These are phyloP conservation scores for Tetranychus urticae DNA, from an alignment of 1,140 invertebrate species.

Conservation along the genomic window DNA sequence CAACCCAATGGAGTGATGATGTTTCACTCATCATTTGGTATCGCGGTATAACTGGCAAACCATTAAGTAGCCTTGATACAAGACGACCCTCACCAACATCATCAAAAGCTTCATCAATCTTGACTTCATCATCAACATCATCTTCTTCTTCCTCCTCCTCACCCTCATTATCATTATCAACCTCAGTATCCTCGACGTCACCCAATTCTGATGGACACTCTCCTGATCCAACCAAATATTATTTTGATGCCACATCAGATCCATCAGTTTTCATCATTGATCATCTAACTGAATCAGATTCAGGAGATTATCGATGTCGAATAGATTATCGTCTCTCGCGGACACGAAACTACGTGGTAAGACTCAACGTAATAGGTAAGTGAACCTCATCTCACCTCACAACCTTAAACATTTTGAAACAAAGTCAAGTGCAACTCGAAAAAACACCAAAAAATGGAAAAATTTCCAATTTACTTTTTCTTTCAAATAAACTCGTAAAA, in stretches of 20 bases:
- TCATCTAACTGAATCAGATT: conserved; percentile 47
- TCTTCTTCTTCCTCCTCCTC: neutral
- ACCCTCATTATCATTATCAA: neutral
- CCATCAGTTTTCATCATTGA: conserved; percentile 45
- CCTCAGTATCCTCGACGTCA: neutral
- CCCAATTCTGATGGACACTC: neutral
- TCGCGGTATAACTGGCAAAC: conserved; percentile 32
- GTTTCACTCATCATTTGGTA: conserved; percentile 63
- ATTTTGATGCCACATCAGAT: conserved; percentile 7
- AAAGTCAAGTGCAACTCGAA: no score
- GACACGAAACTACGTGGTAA: conserved; percentile 25
- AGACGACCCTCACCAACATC: neutral
- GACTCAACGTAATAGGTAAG: conserved; percentile 14
- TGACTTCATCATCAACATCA: neutral
- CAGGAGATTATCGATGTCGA: conserved; percentile 44
- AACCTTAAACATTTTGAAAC: no score
- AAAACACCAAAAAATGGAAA: no score
- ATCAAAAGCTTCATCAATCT: neutral
- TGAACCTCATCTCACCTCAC: neutral
- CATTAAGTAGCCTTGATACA: conserved; percentile 14
- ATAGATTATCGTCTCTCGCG: conserved; percentile 72
- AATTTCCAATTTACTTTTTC: no score
- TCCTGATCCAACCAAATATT: neutral
- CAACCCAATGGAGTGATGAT: conserved; percentile 36
- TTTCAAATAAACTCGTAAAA: no score